phyloP scores from a whole-genome alignment of 2,113 vertebrate genomes.

The Hydrochoerus hydrochaeris region DNA sequence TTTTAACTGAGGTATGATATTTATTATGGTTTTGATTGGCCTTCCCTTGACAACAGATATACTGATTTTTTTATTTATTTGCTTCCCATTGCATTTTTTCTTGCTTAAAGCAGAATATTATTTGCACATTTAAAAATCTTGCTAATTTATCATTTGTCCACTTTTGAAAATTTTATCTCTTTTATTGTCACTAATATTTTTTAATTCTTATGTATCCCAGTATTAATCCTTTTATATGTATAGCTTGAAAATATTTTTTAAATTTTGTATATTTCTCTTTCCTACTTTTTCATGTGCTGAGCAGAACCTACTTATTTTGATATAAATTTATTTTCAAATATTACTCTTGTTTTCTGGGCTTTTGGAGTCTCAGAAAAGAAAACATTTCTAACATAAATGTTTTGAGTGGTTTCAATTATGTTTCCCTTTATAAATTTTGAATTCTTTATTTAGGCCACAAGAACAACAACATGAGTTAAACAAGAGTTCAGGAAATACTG shows the following conservation, averaged over 20 bases:
- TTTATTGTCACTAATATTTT: not conserved
- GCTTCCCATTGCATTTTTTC: not conserved
- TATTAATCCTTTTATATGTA: not conserved
- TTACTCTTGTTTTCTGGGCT: not conserved
- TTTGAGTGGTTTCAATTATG: not conserved
- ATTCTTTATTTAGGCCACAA: not conserved
- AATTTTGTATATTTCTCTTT: not conserved
- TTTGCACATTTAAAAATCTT: not conserved
- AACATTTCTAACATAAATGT: not conserved
- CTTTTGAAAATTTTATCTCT: not conserved
- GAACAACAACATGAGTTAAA: not conserved
- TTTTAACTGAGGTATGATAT: not conserved
- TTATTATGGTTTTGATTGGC: not conserved
- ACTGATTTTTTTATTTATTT: not conserved
- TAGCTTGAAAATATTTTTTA: not conserved
- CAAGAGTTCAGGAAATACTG: not conserved
- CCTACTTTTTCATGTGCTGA: not conserved
- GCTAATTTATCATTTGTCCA: not conserved
- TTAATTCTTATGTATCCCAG: not conserved
- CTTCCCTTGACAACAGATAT: not conserved
- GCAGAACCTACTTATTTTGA: not conserved
- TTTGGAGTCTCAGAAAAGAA: not conserved
- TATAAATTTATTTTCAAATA: not conserved
- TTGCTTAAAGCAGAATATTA: not conserved
- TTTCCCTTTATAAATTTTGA: not conserved